A percentile compares a stretch with the other conserved stretches of the same genome.
Conservation (phyloP, 2,888 invertebrate species). For the Melieria picta region DNA sequence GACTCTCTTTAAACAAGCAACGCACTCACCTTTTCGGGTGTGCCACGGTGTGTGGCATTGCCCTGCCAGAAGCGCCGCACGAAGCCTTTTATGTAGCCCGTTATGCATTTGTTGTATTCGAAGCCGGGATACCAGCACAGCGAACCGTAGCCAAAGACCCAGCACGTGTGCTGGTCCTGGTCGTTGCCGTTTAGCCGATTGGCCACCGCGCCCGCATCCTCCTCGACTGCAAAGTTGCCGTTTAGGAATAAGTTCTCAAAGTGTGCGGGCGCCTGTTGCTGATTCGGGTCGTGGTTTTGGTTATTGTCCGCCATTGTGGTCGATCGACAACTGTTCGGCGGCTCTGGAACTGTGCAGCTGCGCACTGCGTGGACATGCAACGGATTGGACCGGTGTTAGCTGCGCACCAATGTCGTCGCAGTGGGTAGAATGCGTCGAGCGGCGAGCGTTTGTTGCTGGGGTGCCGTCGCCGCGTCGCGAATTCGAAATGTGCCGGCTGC, state of each 20-base stretch:
- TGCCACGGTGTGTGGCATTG: slow-evolving; percentile 83
- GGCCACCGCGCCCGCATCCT: slow-evolving; percentile 38
- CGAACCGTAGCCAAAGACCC: slow-evolving; percentile 97
- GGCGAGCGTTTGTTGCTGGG: too few relatives aligned
- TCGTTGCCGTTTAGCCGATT: slow-evolving; percentile 40
- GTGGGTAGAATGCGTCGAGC: not conserved
- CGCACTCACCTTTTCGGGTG: slow-evolving; percentile 74
- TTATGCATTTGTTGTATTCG: slow-evolving; percentile 79
- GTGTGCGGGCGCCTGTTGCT: slow-evolving; percentile 43
- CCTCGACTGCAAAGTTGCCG: slow-evolving; percentile 50
- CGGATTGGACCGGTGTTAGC: too few relatives aligned
- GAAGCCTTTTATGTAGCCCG: slow-evolving; percentile 82
- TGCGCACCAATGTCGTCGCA: too few relatives aligned
- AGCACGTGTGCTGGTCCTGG: slow-evolving; percentile 64
- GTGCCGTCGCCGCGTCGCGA: too few relatives aligned
- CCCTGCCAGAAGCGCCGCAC: slow-evolving; percentile 93
- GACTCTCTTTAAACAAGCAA: not conserved
- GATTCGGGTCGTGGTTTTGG: slow-evolving; percentile 8
- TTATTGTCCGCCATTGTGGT: not conserved
- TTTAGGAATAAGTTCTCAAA: slow-evolving; percentile 59
- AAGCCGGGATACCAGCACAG: slow-evolving; percentile 96
- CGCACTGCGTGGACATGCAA: too few relatives aligned
- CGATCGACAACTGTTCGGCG: too few relatives aligned
- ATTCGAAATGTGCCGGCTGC: not conserved
- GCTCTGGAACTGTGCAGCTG: too few relatives aligned